These are phyloP conservation scores for Halcyon badia DNA, from an alignment of 2,797 vertebrate species.

Conservation along the genomic window DNA sequence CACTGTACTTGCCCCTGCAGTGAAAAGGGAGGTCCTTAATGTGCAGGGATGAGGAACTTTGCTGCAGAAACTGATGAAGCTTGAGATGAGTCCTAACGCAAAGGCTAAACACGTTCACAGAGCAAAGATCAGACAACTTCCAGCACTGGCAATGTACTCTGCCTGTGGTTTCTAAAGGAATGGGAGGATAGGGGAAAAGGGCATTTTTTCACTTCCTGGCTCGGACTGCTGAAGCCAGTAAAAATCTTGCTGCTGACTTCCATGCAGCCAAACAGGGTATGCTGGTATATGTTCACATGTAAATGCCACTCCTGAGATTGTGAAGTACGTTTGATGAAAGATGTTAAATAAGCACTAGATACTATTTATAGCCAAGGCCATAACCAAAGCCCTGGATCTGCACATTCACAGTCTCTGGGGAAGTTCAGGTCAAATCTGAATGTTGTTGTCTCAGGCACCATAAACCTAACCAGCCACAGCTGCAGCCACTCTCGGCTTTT, in stretches of 20 bases:
- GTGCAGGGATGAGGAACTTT: neutral
- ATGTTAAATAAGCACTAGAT: neutral
- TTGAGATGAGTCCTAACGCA: neutral
- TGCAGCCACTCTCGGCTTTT: conserved; percentile 8
- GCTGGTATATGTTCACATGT: neutral
- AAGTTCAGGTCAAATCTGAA: conserved; percentile 30
- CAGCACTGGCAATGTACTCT: neutral
- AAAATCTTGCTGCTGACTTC: neutral
- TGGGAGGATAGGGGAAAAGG: neutral
- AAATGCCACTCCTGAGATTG: neutral
- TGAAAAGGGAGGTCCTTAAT: neutral
- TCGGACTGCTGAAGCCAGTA: conserved; percentile 1
- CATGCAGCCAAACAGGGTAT: neutral
- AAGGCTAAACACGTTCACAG: neutral
- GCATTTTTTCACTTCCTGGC: conserved; percentile 30
- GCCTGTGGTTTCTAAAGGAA: conserved; percentile 35
- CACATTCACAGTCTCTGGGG: conserved; percentile 14
- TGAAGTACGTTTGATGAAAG: neutral
- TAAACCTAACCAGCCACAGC: conserved; percentile 28
- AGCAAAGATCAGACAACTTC: neutral
- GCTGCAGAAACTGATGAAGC: neutral
- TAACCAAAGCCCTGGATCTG: conserved; percentile 13
- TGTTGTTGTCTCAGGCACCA: neutral
- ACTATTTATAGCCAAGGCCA: conserved; percentile 20
- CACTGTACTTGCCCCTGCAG: neutral